Base-by-base conservation (phyloP, 2,797 vertebrate species). In the Tympanoctomys barrerae region DNA sequence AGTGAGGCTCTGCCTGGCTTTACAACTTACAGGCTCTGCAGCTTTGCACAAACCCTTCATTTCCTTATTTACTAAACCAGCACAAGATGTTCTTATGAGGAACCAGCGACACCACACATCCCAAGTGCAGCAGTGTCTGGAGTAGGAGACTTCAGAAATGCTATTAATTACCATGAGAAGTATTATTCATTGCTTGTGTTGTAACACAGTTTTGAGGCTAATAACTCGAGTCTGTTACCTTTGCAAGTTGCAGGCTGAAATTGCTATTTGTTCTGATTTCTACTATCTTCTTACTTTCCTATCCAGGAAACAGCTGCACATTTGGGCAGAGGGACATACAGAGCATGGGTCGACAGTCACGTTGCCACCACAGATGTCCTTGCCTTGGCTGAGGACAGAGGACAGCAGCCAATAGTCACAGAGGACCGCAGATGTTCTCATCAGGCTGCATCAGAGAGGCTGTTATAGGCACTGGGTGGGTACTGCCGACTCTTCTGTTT, bases 291-390 rank as follows among this genome's bases (percentile, higher is more conserved):
- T 95, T 84, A 92, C 61, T 97, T 92, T 94, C 89, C 91, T 91
- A 89, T 78, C 95, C 95, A 84, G 84, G 86, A 95, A 96, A 91
- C 96, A 97, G 96, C 94, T 96, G 97, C 94, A 87, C 73, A 89
- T 97, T 91, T 95, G 86, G 91, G 57, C 92, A 95, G 61, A 96
- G 68, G 84, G 89, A 96, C 95, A 94, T 81, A 71, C 88, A 80
- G 84, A 94, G 83, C 82, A 81, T 59, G 83, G 94, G 90, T 90
- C 82, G 49, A 93, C 33, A 95, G 93, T 93, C 97, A 93, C 68
- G 7, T 90, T 94, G 95, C 89, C 94, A 87, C 66, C 84, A 49
- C 97, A 97, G 95, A 97, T 95, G 97, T 92, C 96, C 80, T 80
- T 94, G 89, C 19, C 80, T 96, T 96, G 89, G 94, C 92, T 70